phyloP scores from a whole-genome alignment of 2,888 invertebrate genomes.

The Thymelicus acteon region DNA sequence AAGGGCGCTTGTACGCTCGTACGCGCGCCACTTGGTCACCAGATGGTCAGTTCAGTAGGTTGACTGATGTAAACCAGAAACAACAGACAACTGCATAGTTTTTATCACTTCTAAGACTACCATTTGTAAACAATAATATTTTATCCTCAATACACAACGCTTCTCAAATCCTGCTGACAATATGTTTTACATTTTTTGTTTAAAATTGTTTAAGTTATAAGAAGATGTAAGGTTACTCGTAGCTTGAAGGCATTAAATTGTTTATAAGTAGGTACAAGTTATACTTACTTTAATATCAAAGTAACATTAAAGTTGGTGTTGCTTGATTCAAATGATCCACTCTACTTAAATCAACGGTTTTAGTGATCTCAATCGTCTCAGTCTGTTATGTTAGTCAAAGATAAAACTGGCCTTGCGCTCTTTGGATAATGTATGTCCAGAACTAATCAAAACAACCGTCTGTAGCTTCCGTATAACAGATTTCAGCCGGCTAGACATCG shows the following conservation, averaged over 20 bases:
- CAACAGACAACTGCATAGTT: constrained; percentile 52
- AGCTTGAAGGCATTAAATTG: too few relatives aligned
- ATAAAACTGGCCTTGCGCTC: constrained; percentile 42
- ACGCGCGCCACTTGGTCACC: constrained; percentile 68
- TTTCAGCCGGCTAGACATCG: constrained; percentile 39
- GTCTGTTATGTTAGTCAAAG: constrained; percentile 6
- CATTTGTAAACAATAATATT: constrained; percentile 48
- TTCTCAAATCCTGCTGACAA: background rate
- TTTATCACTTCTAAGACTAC: constrained; percentile 32
- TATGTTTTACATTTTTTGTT: background rate
- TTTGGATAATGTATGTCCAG: constrained; percentile 51
- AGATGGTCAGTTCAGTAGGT: constrained; percentile 70
- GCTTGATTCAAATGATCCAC: background rate
- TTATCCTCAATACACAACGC: constrained; percentile 26
- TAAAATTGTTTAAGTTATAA: background rate
- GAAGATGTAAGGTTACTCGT: too few relatives aligned
- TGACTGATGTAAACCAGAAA: constrained; percentile 53
- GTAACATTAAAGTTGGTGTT: background rate
- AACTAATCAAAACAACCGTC: constrained; percentile 52
- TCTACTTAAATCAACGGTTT: background rate
- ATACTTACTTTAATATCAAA: background rate
- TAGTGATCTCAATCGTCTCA: constrained; percentile 1
- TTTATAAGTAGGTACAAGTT: too few relatives aligned
- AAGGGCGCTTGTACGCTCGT: background rate
- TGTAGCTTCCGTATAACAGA: constrained; percentile 50